phyloP scores from a whole-genome alignment of 2,113 vertebrate species.

The Dolichotis patagonum region DNA sequence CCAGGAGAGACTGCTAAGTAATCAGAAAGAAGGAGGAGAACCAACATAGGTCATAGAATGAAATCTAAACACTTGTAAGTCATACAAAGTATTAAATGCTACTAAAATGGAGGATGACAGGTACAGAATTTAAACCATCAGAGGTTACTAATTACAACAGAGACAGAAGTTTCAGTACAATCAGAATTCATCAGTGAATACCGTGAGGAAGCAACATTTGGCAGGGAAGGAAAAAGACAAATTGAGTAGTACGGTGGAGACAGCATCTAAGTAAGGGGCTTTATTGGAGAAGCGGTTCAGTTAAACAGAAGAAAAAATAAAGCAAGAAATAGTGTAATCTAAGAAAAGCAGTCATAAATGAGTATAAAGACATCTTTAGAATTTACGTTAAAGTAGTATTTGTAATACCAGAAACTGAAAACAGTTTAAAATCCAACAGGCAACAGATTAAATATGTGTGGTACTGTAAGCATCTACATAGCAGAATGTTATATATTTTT shows the following conservation, averaged over 20 bases:
- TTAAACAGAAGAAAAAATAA: not conserved
- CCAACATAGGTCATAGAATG: not conserved
- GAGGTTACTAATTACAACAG: not conserved
- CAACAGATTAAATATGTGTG: not conserved
- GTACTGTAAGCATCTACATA: not conserved
- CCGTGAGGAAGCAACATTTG: not conserved
- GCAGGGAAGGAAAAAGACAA: not conserved
- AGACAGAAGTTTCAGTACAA: not conserved
- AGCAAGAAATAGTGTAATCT: not conserved
- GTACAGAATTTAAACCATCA: not conserved
- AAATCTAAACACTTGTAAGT: not conserved
- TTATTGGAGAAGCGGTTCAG: rapidly evolving
- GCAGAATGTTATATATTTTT: not conserved
- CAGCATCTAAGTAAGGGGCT: not conserved
- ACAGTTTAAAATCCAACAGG: not conserved
- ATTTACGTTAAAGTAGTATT: not conserved
- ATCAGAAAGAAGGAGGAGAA: not conserved
- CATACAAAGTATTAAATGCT: not conserved
- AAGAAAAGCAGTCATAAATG: not conserved
- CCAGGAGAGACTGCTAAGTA: not conserved
- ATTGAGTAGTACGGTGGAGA: not conserved
- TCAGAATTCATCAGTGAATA: not conserved
- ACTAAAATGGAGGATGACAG: not conserved
- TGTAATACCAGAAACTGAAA: not conserved
- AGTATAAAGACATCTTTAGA: not conserved